phyloP scores from a whole-genome alignment of 2,888 invertebrate species.

The Acleris cristana region DNA sequence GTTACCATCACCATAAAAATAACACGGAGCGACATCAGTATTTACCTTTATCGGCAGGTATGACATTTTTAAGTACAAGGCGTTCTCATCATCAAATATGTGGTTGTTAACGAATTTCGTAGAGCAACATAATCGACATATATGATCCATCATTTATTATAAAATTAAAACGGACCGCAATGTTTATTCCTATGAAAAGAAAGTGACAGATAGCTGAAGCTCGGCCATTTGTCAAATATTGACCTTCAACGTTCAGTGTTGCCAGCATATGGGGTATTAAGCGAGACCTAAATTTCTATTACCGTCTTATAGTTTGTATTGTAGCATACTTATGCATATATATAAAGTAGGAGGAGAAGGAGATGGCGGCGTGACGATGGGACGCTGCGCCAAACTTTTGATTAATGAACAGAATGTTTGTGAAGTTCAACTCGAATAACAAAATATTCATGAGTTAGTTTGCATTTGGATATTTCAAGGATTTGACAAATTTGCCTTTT shows the following conservation, averaged over 20 bases:
- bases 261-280: conserved; percentile 58
- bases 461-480: conserved; percentile 44
- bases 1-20: conserved; percentile 30
- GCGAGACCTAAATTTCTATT: conserved; percentile 60
- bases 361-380: conserved; percentile 56
- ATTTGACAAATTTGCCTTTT: neutral
- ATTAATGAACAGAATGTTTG: conserved; percentile 81
- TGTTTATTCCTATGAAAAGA: conserved; percentile 61
- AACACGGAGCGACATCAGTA: conserved; percentile 11
- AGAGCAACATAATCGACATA: conserved; percentile 77
- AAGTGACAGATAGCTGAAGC: conserved; percentile 59
- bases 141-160: conserved; percentile 66
- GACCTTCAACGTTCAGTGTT: conserved; percentile 62
- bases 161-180: conserved; percentile 46
- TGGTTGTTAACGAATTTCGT: conserved; percentile 85
- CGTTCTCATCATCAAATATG: conserved; percentile 88
- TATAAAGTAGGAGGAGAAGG: conserved; percentile 53
- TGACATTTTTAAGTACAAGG: conserved; percentile 87
- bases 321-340: conserved; percentile 48
- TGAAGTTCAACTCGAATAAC: conserved; percentile 75
- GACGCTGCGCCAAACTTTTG: conserved; percentile 82
- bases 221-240: conserved; percentile 76
- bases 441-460: conserved; percentile 73
- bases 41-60: conserved; percentile 90
- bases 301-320: conserved; percentile 41